A percentile compares a stretch with the other conserved stretches of the same genome.
Conservation (phyloP, 2,113 vertebrate genomes). For the Salvelinus fontinalis region DNA sequence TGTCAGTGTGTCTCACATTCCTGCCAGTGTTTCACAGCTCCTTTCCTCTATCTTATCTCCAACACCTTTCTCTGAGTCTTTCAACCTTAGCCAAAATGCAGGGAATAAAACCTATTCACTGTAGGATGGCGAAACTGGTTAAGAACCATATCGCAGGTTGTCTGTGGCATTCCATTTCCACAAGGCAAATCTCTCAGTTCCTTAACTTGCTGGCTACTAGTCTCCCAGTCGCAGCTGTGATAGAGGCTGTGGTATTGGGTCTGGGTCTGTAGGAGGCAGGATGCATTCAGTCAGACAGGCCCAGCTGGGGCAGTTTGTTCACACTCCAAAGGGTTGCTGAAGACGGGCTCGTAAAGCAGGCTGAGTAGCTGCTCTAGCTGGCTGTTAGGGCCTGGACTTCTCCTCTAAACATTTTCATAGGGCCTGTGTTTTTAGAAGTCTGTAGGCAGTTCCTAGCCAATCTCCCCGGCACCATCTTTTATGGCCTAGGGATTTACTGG, state of each 20-base stretch:
- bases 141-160: not conserved
- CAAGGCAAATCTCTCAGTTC: slow-evolving; percentile 7
- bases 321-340: slow-evolving; percentile 8
- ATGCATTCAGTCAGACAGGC: slow-evolving; percentile 3
- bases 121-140: not conserved
- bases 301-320: slow-evolving; percentile 1
- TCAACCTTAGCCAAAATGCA: too few species aligned
- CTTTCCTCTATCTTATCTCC: not conserved
- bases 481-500: slow-evolving; percentile 20
- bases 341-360: slow-evolving; percentile 2
- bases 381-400: slow-evolving; percentile 8
- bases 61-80: slow-evolving; percentile 4
- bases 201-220: not conserved
- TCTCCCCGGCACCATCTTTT: slow-evolving; percentile 21
- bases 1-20: slow-evolving; percentile 3
- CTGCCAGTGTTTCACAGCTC: not conserved
- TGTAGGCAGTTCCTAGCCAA: not conserved
- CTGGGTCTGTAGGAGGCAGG: slow-evolving; percentile 3
- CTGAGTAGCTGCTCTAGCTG: not conserved
- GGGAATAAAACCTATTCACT: too few species aligned
- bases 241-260: not conserved
- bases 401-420: slow-evolving; percentile 31
- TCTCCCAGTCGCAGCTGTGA: slow-evolving; percentile 1
- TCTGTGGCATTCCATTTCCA: slow-evolving; percentile 2
- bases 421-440: slow-evolving; percentile 17